phyloP scores from a whole-genome alignment of 2,113 vertebrate species.

The Salvelinus namaycush region DNA sequence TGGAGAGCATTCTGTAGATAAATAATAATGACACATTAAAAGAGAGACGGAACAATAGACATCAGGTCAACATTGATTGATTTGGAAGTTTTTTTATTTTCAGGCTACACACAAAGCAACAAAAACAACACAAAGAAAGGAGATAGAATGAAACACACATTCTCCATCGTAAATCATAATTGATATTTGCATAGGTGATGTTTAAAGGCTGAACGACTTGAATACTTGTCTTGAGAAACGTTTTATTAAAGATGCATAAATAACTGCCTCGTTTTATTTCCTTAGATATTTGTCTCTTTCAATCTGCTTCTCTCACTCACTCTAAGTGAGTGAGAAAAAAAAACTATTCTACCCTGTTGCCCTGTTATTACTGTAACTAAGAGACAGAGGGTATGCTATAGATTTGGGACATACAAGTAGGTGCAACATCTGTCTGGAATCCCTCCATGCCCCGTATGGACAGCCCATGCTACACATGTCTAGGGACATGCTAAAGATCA shows the following conservation, averaged over 20 bases:
- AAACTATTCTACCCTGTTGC: background rate
- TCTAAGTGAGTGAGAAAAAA: background rate
- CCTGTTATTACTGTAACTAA: background rate
- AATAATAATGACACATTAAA: conserved; percentile 4
- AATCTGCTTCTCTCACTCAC: conserved; percentile 1
- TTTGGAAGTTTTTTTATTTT: background rate
- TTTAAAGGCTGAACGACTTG: conserved; percentile 29
- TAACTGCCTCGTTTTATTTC: too few species aligned
- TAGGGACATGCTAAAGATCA: background rate
- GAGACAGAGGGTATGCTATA: background rate
- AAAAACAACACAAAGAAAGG: conserved; percentile 7
- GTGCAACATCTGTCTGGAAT: too few species aligned
- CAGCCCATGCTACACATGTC: too few species aligned
- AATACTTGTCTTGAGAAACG: too few species aligned
- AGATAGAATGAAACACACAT: conserved; percentile 20
- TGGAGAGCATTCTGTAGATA: background rate
- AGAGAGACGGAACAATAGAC: conserved; percentile 18
- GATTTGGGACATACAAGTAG: background rate
- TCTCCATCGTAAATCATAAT: conserved; percentile 39
- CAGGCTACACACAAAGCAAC: conserved; percentile 6
- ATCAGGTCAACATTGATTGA: conserved; percentile 8
- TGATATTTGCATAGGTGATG: conserved; percentile 57
- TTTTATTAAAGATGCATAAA: too few species aligned
- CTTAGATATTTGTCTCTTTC: conserved; percentile 20
- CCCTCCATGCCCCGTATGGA: too few species aligned